Base-by-base conservation (phyloP, 2,113 vertebrate genomes). In the Vireo altiloquus region DNA sequence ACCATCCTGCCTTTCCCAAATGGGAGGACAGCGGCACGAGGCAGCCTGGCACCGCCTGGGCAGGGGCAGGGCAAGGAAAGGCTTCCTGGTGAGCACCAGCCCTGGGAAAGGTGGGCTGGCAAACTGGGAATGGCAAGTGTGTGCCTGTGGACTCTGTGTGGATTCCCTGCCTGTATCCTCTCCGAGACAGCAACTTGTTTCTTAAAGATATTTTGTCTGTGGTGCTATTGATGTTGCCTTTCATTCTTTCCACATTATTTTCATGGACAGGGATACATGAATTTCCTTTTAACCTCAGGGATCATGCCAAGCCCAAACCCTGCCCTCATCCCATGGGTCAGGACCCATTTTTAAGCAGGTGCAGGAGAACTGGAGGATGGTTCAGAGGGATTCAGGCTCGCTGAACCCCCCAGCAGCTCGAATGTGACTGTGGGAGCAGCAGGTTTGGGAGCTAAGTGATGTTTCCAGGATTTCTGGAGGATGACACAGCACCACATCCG, bases 101-200 rank as follows among this genome's bases (percentile, higher is more conserved):
- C 9, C 82, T 65, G 28, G 4, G 12, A 42, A 22, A 53, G 7
- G 2, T 3, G 13, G 2, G 2, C 2, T 27, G 39, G 27, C 20
- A 53, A 30, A 21, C 0, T 6, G 37, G 49, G 42, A 30, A 25
- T 6, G 33, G 40, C 24, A 2, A 1, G 21, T 4, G 10, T 14
- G 33, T 47, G 66, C 35, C 57, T 57, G 37, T 11, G 50, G 54
- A n/a, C 19, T 5, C 0, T 21, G 22, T n/a, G 33, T 12, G 53
- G 7, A 8, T 9, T 14, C 13, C 22, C 1, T 1, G 24, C n/a
- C 7, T 0, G 1, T 6, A 0, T 25, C n/a, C 27, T 31, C 69
- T 40, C 25, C 6, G 30, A 20, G n/a, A 57, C 2, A 23, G 30
- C 42, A 6, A 3, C 25, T 39, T 46, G 22, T 7, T 13, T 31